These are phyloP conservation scores for Heteromyza rotundicornis DNA, from an alignment of 2,888 invertebrate species.

Conservation along the genomic window DNA sequence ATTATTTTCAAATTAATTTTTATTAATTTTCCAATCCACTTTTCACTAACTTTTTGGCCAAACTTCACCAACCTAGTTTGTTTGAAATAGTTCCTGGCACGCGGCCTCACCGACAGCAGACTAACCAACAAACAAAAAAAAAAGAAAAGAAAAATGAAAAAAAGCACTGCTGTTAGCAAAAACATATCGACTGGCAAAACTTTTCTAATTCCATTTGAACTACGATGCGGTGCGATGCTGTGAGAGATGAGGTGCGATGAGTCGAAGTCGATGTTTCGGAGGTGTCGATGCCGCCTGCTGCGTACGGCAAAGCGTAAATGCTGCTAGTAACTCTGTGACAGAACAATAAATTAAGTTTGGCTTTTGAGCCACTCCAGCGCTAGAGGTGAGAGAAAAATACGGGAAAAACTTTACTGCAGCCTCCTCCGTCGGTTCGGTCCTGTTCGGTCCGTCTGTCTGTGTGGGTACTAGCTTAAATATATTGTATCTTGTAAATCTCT, in stretches of 20 bases:
- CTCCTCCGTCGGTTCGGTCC: not conserved
- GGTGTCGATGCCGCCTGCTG: not conserved
- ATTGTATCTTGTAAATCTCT: no score
- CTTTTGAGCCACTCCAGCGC: not conserved
- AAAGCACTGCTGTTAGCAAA: not conserved
- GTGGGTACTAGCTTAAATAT: no score
- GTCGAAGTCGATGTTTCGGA: not conserved
- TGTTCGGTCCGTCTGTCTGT: not conserved
- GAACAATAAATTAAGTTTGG: conserved; percentile 4
- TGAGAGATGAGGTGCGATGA: no score
- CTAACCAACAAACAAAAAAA: not conserved
- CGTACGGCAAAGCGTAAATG: not conserved
- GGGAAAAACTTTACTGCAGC: not conserved
- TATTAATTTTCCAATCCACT: no score
- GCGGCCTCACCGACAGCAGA: not conserved
- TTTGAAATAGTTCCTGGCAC: not conserved
- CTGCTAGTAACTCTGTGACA: not conserved
- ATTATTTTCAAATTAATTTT: no score
- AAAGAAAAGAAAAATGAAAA: no score
- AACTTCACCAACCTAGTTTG: no score
- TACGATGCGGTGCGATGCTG: not conserved
- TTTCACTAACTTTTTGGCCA: no score
- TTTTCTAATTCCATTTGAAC: conserved; percentile 54
- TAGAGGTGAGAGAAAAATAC: not conserved
- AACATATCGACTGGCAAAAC: conserved; percentile 16